Percentiles rank a stretch among this genome's conserved stretches.
phyloP scores from a whole-genome alignment of 1,140 invertebrate species.

The Microplitis demolitor region DNA sequence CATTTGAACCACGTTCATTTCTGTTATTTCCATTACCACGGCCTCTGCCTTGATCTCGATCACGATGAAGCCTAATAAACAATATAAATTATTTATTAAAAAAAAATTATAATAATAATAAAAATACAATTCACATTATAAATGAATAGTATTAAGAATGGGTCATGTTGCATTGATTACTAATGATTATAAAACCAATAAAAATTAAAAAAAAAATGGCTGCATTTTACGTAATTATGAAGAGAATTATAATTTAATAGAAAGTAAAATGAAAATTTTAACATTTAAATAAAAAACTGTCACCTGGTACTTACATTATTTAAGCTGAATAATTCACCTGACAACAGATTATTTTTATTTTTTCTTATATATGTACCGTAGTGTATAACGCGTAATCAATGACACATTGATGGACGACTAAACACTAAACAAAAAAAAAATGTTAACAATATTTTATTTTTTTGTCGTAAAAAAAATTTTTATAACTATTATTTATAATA shows the following conservation, averaged over 20 bases:
- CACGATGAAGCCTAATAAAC: slow-evolving; percentile 46
- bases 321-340: slow-evolving; percentile 16
- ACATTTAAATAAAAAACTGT: slow-evolving; percentile 1
- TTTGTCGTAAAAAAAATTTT: background rate
- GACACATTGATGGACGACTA: slow-evolving; percentile 14
- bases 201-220: background rate
- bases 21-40: slow-evolving; percentile 51
- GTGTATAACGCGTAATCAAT: slow-evolving; percentile 30
- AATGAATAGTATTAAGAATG: background rate
- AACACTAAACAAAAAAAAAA: background rate
- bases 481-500: background rate
- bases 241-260: background rate
- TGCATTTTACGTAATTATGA: background rate
- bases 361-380: background rate
- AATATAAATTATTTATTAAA: background rate
- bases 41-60: slow-evolving; percentile 50
- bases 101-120: background rate
- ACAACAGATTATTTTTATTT: slow-evolving; percentile 22
- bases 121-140: background rate
- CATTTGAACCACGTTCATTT: slow-evolving; percentile 46
- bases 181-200: background rate
- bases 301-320: slow-evolving; percentile 40
- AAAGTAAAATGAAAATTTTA: slow-evolving; percentile 2
- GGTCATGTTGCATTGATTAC: background rate
- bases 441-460: too few species aligned